A percentile compares a stretch with the other conserved stretches of the same genome.
Evolutionary conservation across 2,797 vertebrate genomes (phyloP).

Genomic region (Acipenser transmontanus): DNA sequence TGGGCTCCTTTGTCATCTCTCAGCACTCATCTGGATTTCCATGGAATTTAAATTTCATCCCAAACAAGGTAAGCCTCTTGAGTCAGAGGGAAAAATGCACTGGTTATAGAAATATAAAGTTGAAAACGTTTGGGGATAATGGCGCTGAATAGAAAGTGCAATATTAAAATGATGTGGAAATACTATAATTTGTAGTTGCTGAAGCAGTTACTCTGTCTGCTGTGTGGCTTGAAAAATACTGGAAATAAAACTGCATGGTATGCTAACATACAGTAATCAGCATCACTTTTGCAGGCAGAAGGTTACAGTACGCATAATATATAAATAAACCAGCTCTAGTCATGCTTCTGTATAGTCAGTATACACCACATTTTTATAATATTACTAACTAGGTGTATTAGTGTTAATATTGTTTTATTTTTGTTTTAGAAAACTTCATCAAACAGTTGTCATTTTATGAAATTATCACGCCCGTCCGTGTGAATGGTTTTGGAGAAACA

Average conservation of each 20-base stretch:
- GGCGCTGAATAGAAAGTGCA: slow-evolving; percentile 10
- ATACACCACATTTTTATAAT: too few species aligned
- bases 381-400: too few species aligned
- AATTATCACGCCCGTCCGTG: slow-evolving; percentile 79
- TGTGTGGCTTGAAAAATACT: too few species aligned
- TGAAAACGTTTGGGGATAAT: slow-evolving; percentile 3
- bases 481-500: slow-evolving; percentile 85
- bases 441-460: slow-evolving; percentile 82
- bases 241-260: too few species aligned
- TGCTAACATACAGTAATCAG: too few species aligned
- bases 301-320: too few species aligned
- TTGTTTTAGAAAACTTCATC: slow-evolving; percentile 72
- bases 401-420: slow-evolving; percentile 6
- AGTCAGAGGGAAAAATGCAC: slow-evolving; percentile 6
- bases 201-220: too few species aligned
- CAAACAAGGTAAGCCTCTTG: slow-evolving; percentile 72
- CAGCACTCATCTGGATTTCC: slow-evolving; percentile 60
- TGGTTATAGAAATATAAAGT: neutral
- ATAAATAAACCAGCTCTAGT: too few species aligned
- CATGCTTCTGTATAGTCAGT: too few species aligned
- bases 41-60: slow-evolving; percentile 74
- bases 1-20: slow-evolving; percentile 76
- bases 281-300: too few species aligned
- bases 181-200: neutral
- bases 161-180: slow-evolving; percentile 1